Conservation (phyloP, 2,888 invertebrate species). For the Scaptomyza caliginosa region DNA sequence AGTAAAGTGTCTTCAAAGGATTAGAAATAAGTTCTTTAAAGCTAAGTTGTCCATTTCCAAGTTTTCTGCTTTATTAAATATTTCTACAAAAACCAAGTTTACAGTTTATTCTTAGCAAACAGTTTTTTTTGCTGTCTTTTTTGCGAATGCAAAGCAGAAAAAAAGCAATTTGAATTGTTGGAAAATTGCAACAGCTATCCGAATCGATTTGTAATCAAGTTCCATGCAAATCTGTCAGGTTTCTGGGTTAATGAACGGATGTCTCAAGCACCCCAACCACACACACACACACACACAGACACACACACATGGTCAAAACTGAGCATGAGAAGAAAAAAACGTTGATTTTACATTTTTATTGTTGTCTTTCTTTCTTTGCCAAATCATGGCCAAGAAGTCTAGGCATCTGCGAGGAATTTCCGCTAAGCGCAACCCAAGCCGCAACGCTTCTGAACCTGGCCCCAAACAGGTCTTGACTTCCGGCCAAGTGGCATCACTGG, state of each 20-base stretch:
- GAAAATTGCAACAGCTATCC: conserved; percentile 24
- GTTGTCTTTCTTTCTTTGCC: conserved; percentile 22
- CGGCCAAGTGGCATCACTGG: conserved; percentile 47
- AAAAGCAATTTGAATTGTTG: conserved; percentile 9
- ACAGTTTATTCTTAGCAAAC: neutral
- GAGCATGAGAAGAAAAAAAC: conserved; percentile 43
- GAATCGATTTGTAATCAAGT: conserved; percentile 53
- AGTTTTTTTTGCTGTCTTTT: too few relatives aligned
- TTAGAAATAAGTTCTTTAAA: too few relatives aligned
- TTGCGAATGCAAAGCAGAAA: too few relatives aligned
- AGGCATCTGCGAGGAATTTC: conserved; percentile 53
- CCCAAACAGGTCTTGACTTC: conserved; percentile 67
- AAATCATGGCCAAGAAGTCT: conserved; percentile 43
- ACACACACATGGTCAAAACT: neutral
- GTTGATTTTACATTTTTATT: conserved; percentile 11
- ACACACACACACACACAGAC: conserved; percentile 32
- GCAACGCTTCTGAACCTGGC: conserved; percentile 19
- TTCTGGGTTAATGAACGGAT: conserved; percentile 73
- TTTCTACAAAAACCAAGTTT: too few relatives aligned
- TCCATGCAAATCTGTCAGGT: conserved; percentile 49
- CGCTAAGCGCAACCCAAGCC: conserved; percentile 43
- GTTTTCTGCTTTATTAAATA: too few relatives aligned
- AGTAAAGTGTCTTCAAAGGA: too few relatives aligned
- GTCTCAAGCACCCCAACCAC: conserved; percentile 48
- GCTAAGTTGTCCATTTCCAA: too few relatives aligned